Evolutionary conservation across 2,888 invertebrate genomes (phyloP), one percentile per base, ranked within the genome.

Genomic region (Podabrus alpinus): DNA sequence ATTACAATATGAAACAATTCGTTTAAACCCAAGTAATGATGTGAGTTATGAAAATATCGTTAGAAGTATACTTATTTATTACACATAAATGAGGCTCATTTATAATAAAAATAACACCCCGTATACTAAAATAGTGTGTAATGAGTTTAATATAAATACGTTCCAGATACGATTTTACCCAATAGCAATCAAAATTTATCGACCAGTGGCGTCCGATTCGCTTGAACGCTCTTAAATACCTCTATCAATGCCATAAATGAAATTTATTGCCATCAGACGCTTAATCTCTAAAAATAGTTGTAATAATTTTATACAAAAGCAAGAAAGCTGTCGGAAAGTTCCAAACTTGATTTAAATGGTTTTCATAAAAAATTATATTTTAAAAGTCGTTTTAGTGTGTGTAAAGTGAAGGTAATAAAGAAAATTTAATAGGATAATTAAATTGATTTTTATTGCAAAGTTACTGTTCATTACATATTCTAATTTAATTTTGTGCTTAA

Each of bases 241-340:
- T 21, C 62, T 64, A 64, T 64, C 62, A 64, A 64, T 19, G 62
- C 62, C 21, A 64, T 64, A 75, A 75, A 73, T 72, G 67, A 71
- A 78, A 74, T 68, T 68, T 72, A 75, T 73, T 72, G 73, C 72
- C 76, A 45, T 45, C 45, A 45, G 45, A n/a, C 45, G 45, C 9
- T 45, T 45, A 45, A 45, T 45, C 45, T 45, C 45, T 45, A 45
- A n/a, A 45, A 45, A 45, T 45, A 45, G 45, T 45, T 45, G 45
- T 45, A 45, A 45, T 45, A 45, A n/a, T 45, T 45, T 45, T 45
- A n/a, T 45, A 45, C 45, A 45, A 45, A 45, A 45, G 45, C 45
- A 45, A n/a, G 45, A 9, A 45, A 45, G 45, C n/a, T n/a, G 45
- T 45, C 45, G n/a, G 5, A 45, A n/a, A 1, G n/a, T n/a, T n/a